These are phyloP conservation scores for Lepus townsendii DNA, from an alignment of 2,797 vertebrate species.

Conservation along the genomic window DNA sequence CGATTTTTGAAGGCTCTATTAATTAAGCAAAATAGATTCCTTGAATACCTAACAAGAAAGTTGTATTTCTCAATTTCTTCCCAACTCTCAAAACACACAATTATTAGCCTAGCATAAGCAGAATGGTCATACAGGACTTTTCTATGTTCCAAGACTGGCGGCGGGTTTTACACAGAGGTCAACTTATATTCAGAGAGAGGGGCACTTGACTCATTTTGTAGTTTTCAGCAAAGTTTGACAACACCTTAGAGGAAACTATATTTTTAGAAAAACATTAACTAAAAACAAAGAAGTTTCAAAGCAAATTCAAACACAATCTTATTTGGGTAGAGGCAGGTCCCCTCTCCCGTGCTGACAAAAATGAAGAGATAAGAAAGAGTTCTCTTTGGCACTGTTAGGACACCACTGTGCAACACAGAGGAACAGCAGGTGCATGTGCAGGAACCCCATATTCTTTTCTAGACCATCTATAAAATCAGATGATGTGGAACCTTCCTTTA, in stretches of 20 bases:
- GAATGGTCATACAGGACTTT: constrained; percentile 34
- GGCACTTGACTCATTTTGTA: constrained; percentile 45
- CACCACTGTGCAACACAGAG: background rate
- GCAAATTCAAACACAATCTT: constrained; percentile 59
- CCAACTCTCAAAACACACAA: constrained; percentile 33
- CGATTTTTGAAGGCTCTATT: background rate
- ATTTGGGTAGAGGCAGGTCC: background rate
- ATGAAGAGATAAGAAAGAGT: background rate
- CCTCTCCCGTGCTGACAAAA: background rate
- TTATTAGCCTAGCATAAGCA: constrained; percentile 30
- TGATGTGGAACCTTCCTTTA: background rate
- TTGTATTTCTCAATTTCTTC: constrained; percentile 56
- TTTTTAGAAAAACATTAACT: constrained; percentile 70
- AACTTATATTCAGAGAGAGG: background rate
- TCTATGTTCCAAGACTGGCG: background rate
- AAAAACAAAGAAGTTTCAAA: constrained; percentile 60
- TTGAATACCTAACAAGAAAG: constrained; percentile 1
- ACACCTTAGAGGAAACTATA: constrained; percentile 67
- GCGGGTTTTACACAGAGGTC: background rate
- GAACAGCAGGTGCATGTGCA: background rate
- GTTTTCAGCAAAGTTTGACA: constrained; percentile 63
- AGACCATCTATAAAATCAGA: constrained; percentile 17
- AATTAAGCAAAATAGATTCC: constrained; percentile 4
- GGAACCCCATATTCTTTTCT: background rate
- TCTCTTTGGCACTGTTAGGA: background rate